Conservation (phyloP, 2,113 vertebrate genomes). For the Saccopteryx leptura region DNA sequence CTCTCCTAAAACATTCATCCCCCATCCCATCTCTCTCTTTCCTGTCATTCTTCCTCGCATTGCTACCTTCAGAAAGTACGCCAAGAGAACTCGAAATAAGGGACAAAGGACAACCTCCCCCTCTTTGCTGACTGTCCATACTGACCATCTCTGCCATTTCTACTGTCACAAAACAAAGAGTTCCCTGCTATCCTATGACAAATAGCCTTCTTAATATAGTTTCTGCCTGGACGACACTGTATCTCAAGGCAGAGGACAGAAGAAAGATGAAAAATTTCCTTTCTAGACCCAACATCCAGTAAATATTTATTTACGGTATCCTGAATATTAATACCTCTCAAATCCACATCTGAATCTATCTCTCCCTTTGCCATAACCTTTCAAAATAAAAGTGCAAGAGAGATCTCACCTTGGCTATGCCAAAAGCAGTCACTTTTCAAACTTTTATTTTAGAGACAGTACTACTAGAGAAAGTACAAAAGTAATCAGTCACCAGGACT, state of each 20-base stretch:
- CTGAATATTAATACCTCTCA: background rate
- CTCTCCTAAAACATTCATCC: background rate
- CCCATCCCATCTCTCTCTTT: background rate
- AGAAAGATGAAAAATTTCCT: background rate
- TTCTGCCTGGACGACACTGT: background rate
- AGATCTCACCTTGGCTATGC: background rate
- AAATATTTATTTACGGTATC: constrained; percentile 27
- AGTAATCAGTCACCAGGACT: background rate
- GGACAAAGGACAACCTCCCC: background rate
- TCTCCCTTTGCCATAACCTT: background rate
- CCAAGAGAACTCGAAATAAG: constrained; percentile 16
- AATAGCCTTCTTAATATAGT: background rate
- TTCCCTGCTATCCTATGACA: background rate
- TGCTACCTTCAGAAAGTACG: background rate
- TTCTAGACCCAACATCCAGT: background rate
- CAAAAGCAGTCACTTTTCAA: constrained; percentile 40
- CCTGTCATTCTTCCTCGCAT: background rate
- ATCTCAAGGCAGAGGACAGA: background rate
- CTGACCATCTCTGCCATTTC: background rate
- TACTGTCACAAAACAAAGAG: background rate
- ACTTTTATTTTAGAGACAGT: constrained; percentile 46
- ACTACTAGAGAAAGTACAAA: background rate
- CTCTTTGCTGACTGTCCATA: background rate
- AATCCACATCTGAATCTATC: constrained; percentile 2
- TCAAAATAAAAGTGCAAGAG: background rate